Evolutionary conservation across 2,113 vertebrate genomes (phyloP), one percentile per base, ranked within the genome.

Genomic region (Chloebia gouldiae): DNA sequence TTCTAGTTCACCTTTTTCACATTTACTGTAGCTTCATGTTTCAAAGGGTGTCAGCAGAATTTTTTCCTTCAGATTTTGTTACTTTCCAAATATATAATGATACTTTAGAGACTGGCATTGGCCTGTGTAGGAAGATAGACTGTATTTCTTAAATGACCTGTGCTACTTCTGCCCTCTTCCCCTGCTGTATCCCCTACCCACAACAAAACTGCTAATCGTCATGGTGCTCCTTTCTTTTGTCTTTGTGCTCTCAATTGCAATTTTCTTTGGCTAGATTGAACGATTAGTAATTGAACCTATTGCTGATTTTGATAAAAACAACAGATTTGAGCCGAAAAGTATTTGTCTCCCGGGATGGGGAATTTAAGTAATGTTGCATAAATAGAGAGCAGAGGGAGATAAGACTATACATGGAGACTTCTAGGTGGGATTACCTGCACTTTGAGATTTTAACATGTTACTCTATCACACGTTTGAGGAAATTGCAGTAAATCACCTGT

Each of bases 101-200:
- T 60, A 23, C 28, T 56, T 80, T 72, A 73, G 30, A 51, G 15
- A 27, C 7, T 40, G 40, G 3, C 23, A 15, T n/a, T 65, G 3
- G 10, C 8, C 21, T 25, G 22, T 70, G 27, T 30, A 16, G 23
- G 17, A 65, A 37, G 28, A 30, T 7, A 21, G 42, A 35, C 12
- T 25, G 2, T n/a, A 33, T 80, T 81, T 82, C 35, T 86, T 61
- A 61, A 64, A 45, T 51, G 25, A 9, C 33, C 14, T 31, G 9
- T 50, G 22, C 10, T 73, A 2, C 11, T 73, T 33, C 68, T 54
- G 17, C 8, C 18, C 1, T 1, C 12, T 23, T 77, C 16, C 8
- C 7, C 6, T 79, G 8, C 15, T 79, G 10, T 1, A 1, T 53
- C 24, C 4, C 2, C 5, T 64, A 7, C 7, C 21, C 33, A 18